Base-by-base conservation (phyloP, 2,888 invertebrate genomes). In the Phengaris arion region DNA sequence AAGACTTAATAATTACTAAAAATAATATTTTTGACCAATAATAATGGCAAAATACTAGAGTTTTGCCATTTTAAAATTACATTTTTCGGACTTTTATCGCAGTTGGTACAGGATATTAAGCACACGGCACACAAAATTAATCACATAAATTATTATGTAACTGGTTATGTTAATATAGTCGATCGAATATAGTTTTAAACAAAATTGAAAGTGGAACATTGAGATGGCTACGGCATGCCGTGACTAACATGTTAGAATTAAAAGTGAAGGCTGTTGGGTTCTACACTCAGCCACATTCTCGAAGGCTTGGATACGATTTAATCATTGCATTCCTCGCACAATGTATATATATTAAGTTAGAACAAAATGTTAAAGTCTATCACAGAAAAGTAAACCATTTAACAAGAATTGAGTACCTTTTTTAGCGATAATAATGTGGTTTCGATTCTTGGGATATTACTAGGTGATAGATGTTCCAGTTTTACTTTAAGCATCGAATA, bases 201-300 rank as follows among this genome's bases (percentile, higher is more conserved):
- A 70, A 70, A 51, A 70, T 70, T 70, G 70, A 70, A 70, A 70
- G 70, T 70, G 70, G 70, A 70, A 70, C 70, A 15, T 70, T 51
- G 51, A 48, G 48, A 15, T 64, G 64, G 1, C 64, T 10, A 48
- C 51, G 48, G 6, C 70, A 51, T 70, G 48, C 51, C 64, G 35
- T 64, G 70, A 70, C 70, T 51, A 70, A 51, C 51, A 51, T 70
- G 70, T 70, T 70, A 51, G 70, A 48, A 48, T 70, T 48, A 70
- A 48, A 70, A 70, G 70, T 70, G 70, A 70, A 70, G 70, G 70
- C 70, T 70, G 22, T 59, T 52, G 12, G 69, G 15, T 69, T 68
- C 68, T 13, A n/a, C 8, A 48, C 35, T 64, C 1, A 12, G 35
- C 35, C 35, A 10, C 48, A 69, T 69, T 69, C 64, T 64, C 64